Evolutionary conservation across 2,888 invertebrate genomes (phyloP), one percentile per base, ranked within the genome.

Genomic region (Plagodis dolabraria): DNA sequence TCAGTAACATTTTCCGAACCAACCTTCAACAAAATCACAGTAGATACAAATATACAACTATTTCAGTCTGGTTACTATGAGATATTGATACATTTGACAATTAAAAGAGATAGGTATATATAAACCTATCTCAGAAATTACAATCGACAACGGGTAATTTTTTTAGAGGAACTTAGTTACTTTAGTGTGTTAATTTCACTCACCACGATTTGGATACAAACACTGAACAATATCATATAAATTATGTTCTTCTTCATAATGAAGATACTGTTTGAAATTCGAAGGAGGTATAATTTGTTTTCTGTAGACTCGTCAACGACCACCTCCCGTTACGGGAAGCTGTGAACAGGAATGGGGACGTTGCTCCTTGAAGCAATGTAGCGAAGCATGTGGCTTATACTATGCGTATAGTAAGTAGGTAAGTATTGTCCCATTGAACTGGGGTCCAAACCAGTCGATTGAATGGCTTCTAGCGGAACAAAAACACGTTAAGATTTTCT

Each of bases 261-360:
- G 10, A 8, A 33, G 45, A 10, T 12, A n/a, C 33, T 6, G 40
- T 12, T 40, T n/a, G 12, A 36, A 50, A n/a, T 12, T 40, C n/a
- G 35, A 5, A 46, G 40, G 42, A 34, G 7, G 8, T 33, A 43
- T n/a, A 34, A 47, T 38, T 35, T 53, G 54, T 52, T 57, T 42
- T 33, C 47, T 49, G 6, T 51, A 11, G 47, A 57, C 59, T 46
- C 57, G 58, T 57, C 69, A 64, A 66, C 74, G 70, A 68, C 74
- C 62, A 67, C 51, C 72, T 71, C 68, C 59, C 61, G 69, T 77
- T 75, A 76, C 71, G 70, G 75, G 79, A 81, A 77, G 74, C 74
- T 70, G 70, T 69, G 69, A 69, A 76, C 77, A 72, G 81, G 82
- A 83, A 79, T 77, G 83, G 65, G 89, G 78, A 73, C 88, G 71